Conservation (phyloP, 2,888 invertebrate species). For the Clistopyga incitator region DNA sequence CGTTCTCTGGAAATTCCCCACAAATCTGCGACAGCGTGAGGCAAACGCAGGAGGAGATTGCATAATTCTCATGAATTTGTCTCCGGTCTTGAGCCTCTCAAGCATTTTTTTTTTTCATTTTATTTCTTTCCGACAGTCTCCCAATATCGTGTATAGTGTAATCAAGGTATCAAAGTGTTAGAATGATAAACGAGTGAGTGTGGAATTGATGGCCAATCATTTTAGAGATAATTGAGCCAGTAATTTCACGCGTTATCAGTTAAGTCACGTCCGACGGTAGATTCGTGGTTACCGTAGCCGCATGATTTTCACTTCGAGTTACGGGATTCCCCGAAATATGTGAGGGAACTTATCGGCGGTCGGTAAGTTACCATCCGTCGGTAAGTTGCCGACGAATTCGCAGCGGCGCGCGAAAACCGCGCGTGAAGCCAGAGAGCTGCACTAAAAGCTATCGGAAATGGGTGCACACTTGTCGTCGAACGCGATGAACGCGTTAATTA, state of each 20-base stretch:
- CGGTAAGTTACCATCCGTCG: not conserved
- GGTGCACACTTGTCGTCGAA: not conserved
- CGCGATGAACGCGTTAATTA: not conserved
- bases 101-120: too few relatives aligned
- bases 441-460: not conserved
- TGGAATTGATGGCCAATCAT: not conserved
- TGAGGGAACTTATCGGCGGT: not conserved
- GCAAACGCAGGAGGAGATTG: not conserved
- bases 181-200: not conserved
- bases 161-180: not conserved
- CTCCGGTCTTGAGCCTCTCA: not conserved
- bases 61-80: not conserved
- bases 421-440: not conserved
- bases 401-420: not conserved
- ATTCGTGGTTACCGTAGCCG: not conserved
- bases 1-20: conserved; percentile 26
- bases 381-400: not conserved
- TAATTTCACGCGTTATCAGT: not conserved
- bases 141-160: not conserved
- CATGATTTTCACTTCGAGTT: too few relatives aligned
- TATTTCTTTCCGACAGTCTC: not conserved
- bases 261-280: not conserved
- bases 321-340: too few relatives aligned
- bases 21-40: not conserved
- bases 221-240: not conserved